Base-by-base conservation (phyloP, 2,113 vertebrate genomes). In the Pongo pygmaeus region DNA sequence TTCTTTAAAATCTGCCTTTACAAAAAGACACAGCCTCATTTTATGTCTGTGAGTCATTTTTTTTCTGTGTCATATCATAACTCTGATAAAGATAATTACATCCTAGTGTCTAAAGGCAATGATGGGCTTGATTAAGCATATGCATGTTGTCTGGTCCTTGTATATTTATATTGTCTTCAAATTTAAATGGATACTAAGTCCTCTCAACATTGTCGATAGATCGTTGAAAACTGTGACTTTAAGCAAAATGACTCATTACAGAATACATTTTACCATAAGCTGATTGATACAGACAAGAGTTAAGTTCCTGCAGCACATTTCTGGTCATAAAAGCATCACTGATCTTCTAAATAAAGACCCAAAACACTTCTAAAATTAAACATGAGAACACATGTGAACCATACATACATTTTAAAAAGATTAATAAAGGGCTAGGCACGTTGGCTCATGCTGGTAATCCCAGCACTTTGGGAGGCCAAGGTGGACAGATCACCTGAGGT, bases 41-140 rank as follows among this genome's bases (percentile, higher is more conserved):
- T 95, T 83, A 40, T 75, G 57, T 84, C 78, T 52, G 12, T 52
- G 81, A 48, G 77, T 83, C 79, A 59, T 79, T 78, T 78, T 96
- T 74, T 43, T 59, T 91, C n/a, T 23, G 2, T 50, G 32, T 74
- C 69, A 23, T 84, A 86, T 89, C 74, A 48, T 92, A 84, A 89
- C n/a, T 79, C 80, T 57, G 79, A 87, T 95, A 92, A 96, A 93
- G 80, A 95, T 84, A 95, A 89, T 93, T 95, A 74, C 52, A 59
- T 61, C 61, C 81, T 40, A 10, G 25, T 81, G 77, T 86, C 70
- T 93, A 38, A 78, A 75, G 91, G 84, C 57, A 85, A 86, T 93
- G 91, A 86, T 30, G 11, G 57, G 70, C 91, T 89, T 89, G 69
- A 75, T 75, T 87, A 94, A 95, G 67, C 59, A 35, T 61, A 70